phyloP scores from a whole-genome alignment of 35 echinoderm and acorn worm genomes.

The Heliocidaris tuberculata region DNA sequence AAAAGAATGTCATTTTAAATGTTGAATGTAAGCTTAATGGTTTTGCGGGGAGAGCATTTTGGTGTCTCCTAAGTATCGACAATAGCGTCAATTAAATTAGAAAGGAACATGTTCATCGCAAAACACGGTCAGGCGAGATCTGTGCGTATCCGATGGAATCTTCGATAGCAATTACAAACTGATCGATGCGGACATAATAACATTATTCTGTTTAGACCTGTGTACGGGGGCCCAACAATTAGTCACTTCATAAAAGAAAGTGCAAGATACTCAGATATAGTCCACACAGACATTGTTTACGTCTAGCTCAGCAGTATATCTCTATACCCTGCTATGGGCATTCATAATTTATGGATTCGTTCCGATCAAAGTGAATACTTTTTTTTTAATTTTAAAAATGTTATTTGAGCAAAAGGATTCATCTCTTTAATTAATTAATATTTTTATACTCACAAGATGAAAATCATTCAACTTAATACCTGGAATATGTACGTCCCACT shows the following conservation, averaged over 20 bases:
- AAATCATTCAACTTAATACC: no score
- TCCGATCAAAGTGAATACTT: background rate
- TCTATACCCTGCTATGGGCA: background rate
- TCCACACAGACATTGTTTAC: background rate
- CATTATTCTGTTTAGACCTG: background rate
- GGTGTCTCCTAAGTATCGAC: background rate
- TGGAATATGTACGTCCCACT: no score
- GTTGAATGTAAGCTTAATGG: background rate
- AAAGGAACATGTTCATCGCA: background rate
- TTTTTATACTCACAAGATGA: background rate
- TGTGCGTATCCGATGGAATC: background rate
- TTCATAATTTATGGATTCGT: background rate
- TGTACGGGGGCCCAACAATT: background rate
- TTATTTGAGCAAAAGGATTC: background rate
- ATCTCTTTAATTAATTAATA: background rate
- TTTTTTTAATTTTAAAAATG: background rate
- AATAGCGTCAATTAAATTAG: background rate
- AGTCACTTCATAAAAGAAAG: background rate
- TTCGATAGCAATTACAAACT: background rate
- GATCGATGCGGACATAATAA: background rate
- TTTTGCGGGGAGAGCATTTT: background rate
- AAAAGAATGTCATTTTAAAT: background rate
- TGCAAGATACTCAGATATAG: background rate
- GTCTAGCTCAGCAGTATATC: background rate
- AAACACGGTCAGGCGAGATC: background rate